Conservation (phyloP, 2,888 invertebrate genomes). For the Chaitophorus viminalis region DNA sequence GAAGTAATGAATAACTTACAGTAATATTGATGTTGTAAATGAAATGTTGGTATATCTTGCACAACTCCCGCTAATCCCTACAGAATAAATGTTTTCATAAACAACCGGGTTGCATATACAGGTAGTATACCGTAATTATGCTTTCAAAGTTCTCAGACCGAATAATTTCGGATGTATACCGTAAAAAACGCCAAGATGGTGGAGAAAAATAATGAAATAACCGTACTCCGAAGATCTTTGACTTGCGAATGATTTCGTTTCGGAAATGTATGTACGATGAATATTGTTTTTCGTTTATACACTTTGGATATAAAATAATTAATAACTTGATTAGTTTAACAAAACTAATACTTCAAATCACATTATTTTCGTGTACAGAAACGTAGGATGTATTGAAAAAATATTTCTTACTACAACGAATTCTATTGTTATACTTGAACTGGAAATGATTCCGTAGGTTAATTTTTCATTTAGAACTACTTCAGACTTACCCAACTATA, state of each 20-base stretch:
- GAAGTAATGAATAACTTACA: not conserved
- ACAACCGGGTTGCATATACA: constrained; percentile 27
- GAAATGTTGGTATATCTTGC: not conserved
- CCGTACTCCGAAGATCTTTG: not conserved
- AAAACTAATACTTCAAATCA: too few relatives aligned
- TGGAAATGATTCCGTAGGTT: too few relatives aligned
- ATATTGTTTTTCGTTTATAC: not conserved
- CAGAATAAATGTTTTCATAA: not conserved
- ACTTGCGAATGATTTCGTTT: not conserved
- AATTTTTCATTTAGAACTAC: too few relatives aligned
- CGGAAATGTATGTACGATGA: not conserved
- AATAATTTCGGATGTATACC: constrained; percentile 9
- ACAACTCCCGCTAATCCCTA: not conserved
- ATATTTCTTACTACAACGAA: too few relatives aligned
- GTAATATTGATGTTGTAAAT: constrained; percentile 18
- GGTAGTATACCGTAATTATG: not conserved
- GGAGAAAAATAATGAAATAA: not conserved
- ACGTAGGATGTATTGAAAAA: too few relatives aligned
- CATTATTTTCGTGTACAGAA: too few relatives aligned
- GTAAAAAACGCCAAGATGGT: not conserved
- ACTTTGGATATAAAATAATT: not conserved
- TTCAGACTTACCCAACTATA: too few relatives aligned
- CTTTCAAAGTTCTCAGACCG: constrained; percentile 4
- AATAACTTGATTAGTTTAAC: too few relatives aligned
- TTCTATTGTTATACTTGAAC: too few relatives aligned